A percentile compares a stretch with the other conserved stretches of the same genome.
Conservation (phyloP, 2,113 vertebrate species). For the Melanocharis versteri region DNA sequence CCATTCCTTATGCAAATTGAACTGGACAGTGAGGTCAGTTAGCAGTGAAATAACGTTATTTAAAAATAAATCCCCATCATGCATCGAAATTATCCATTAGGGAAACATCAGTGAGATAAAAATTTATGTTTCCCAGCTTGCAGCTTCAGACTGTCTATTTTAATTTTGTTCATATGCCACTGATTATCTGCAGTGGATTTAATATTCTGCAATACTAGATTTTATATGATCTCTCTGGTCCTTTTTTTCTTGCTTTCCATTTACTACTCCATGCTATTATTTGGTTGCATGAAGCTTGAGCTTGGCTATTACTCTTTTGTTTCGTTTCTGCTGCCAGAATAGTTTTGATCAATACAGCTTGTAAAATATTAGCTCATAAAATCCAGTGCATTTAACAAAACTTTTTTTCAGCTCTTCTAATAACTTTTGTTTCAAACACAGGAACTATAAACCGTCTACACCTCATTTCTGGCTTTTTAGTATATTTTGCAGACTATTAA, state of each 20-base stretch:
- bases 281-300: neutral
- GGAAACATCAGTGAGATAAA: constrained; percentile 32
- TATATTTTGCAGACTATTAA: constrained; percentile 20
- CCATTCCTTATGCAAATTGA: constrained; percentile 19
- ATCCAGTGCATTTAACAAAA: constrained; percentile 11
- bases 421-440: constrained; percentile 9
- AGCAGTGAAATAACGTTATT: constrained; percentile 40
- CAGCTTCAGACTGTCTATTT: constrained; percentile 36
- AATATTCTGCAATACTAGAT: constrained; percentile 14
- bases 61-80: constrained; percentile 43
- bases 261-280: constrained; percentile 14
- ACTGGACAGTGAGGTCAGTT: constrained; percentile 13
- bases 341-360: constrained; percentile 35
- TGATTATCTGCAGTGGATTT: constrained; percentile 26
- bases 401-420: neutral
- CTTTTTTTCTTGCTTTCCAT: constrained; percentile 32
- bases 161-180: constrained; percentile 43
- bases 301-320: constrained; percentile 5
- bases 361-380: constrained; percentile 32
- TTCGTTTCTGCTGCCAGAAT: constrained; percentile 5
- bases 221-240: constrained; percentile 19
- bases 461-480: neutral
- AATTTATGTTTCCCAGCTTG: constrained; percentile 38
- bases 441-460: neutral
- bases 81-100: constrained; percentile 1